Conservation (phyloP, 2,113 vertebrate species). For the Polypterus senegalus region DNA sequence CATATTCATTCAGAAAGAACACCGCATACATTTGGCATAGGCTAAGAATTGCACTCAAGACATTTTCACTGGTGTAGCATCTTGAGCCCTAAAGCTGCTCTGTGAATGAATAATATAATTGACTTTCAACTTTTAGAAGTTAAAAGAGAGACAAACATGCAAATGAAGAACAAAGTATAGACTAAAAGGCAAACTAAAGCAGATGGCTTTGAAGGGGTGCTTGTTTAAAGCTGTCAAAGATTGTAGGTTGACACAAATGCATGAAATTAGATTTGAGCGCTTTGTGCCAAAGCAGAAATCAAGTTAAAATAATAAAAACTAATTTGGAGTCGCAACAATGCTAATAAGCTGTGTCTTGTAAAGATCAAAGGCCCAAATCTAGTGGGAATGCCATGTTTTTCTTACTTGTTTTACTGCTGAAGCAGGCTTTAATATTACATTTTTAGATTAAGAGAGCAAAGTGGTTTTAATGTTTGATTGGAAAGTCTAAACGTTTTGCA, state of each 20-base stretch:
- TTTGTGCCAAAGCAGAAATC: neutral
- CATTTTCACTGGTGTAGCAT: too few species aligned
- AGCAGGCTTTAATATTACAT: constrained; percentile 18
- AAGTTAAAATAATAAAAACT: constrained; percentile 12
- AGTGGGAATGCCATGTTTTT: constrained; percentile 8
- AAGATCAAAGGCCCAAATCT: constrained; percentile 17
- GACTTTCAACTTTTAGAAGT: too few species aligned
- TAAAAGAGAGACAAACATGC: too few species aligned
- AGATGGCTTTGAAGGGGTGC: too few species aligned
- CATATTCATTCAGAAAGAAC: too few species aligned
- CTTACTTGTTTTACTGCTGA: constrained; percentile 1
- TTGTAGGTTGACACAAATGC: neutral
- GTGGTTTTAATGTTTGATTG: constrained; percentile 10
- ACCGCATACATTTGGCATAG: too few species aligned
- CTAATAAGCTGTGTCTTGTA: constrained; percentile 7
- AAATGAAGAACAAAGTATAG: too few species aligned
- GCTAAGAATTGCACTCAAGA: too few species aligned
- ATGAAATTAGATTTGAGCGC: neutral
- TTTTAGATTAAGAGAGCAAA: constrained; percentile 23
- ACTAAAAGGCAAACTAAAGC: too few species aligned
- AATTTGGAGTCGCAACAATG: constrained; percentile 11
- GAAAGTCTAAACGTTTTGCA: constrained; percentile 7
- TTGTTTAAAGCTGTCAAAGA: neutral
- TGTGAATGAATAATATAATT: too few species aligned
- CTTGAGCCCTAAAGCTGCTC: too few species aligned